Evolutionary conservation across 2,113 vertebrate species (phyloP).

Genomic region (Menura novaehollandiae): DNA sequence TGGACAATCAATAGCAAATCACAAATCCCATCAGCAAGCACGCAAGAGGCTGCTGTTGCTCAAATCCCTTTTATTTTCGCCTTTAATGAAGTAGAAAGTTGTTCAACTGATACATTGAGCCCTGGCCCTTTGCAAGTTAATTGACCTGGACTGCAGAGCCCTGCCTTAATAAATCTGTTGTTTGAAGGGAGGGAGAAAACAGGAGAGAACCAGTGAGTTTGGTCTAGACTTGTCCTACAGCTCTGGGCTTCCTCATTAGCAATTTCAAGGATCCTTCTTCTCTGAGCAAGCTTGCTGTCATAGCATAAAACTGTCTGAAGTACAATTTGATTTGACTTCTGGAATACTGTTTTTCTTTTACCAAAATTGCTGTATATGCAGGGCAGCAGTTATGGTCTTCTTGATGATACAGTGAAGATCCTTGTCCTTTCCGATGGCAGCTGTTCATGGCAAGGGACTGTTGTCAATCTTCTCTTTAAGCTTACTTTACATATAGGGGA

Average conservation of each 20-base stretch:
- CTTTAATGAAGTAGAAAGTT: slow-evolving; percentile 61
- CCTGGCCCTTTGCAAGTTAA: slow-evolving; percentile 37
- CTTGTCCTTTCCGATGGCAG: neutral
- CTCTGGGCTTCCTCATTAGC: neutral
- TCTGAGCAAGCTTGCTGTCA: neutral
- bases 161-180: slow-evolving; percentile 1
- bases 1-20: slow-evolving; percentile 66
- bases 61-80: slow-evolving; percentile 62
- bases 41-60: slow-evolving; percentile 28
- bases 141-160: slow-evolving; percentile 31
- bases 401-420: neutral
- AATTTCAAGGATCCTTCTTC: neutral
- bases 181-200: neutral
- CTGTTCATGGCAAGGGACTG: neutral
- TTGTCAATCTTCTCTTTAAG: neutral
- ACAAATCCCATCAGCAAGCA: slow-evolving; percentile 21
- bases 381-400: neutral
- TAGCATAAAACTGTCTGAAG: neutral
- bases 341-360: neutral
- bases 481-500: neutral
- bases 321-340: neutral
- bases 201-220: neutral
- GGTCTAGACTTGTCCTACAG: neutral
- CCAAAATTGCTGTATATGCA: neutral
- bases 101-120: slow-evolving; percentile 23